These are phyloP conservation scores for Montipora capricornis DNA, from an alignment of 64 coral and sea anemone genomes.

Conservation along the genomic window DNA sequence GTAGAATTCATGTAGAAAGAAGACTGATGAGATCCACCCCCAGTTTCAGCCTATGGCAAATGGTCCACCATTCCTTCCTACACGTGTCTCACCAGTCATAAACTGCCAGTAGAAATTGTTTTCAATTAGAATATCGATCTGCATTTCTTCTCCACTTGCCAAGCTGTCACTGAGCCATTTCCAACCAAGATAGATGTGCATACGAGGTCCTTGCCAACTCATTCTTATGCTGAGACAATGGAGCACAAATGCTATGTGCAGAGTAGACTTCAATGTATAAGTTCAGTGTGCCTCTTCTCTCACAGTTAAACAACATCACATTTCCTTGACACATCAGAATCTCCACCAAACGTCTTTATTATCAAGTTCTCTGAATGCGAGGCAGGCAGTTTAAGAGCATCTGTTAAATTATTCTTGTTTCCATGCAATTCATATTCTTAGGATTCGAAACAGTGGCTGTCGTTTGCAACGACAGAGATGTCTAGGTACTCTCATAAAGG, in stretches of 20 bases:
- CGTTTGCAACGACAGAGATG: too few species aligned
- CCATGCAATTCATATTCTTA: neutral
- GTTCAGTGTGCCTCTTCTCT: too few species aligned
- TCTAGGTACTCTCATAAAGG: neutral
- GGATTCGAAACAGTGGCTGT: neutral
- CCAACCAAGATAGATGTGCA: neutral
- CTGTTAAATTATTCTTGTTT: neutral
- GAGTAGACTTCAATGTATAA: neutral
- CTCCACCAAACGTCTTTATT: constrained; percentile 34
- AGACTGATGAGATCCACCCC: constrained; percentile 18
- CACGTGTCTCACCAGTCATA: neutral
- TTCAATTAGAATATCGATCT: constrained; percentile 6
- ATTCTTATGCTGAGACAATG: neutral
- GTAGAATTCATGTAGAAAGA: neutral
- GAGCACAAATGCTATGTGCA: constrained; percentile 16
- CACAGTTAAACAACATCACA: constrained; percentile 10
- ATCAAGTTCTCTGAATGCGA: neutral
- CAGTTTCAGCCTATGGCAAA: neutral
- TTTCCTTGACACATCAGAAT: neutral
- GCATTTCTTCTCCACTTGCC: neutral
- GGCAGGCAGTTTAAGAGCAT: neutral
- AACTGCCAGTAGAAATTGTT: neutral
- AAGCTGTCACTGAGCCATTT: neutral
- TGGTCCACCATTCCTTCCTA: constrained; percentile 1
- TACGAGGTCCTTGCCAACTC: neutral